Evolutionary conservation across 1,140 invertebrate species (phyloP).

Genomic region (Ectropis grisescens): DNA sequence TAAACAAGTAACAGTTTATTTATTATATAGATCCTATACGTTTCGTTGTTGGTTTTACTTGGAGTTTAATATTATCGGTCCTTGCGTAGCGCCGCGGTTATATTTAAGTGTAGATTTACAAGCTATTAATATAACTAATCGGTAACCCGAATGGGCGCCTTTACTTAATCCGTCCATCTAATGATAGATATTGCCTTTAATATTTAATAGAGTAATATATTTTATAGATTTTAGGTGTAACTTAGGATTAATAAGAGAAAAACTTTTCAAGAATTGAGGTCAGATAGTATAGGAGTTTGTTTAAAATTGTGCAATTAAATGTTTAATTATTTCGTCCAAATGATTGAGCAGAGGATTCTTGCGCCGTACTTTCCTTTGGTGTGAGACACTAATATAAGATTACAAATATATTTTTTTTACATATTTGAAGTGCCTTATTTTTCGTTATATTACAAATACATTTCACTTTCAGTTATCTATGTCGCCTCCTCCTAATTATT

Average conservation of each 20-base stretch:
- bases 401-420: no score
- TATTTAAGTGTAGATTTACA: constrained; percentile 40
- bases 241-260: constrained; percentile 54
- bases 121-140: constrained; percentile 62
- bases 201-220: constrained; percentile 70
- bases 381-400: no score
- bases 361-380: no score
- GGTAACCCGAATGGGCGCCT: constrained; percentile 67
- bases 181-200: constrained; percentile 70
- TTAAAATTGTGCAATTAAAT: no score
- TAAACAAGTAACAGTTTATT: constrained; percentile 54
- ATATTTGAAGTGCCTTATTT: no score
- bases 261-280: no score
- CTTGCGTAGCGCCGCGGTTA: constrained; percentile 37
- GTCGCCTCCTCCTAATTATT: no score
- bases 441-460: no score
- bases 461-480: no score
- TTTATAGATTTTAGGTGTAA: constrained; percentile 59
- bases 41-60: constrained; percentile 56
- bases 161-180: constrained; percentile 69
- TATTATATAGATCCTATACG: constrained; percentile 64
- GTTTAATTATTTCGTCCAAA: no score
- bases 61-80: constrained; percentile 21
- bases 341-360: no score
- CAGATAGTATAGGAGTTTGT: no score